Percentiles rank a stretch among this genome's conserved stretches.
Conservation (phyloP, 1,140 invertebrate species). For the Asbolus verrucosus region DNA sequence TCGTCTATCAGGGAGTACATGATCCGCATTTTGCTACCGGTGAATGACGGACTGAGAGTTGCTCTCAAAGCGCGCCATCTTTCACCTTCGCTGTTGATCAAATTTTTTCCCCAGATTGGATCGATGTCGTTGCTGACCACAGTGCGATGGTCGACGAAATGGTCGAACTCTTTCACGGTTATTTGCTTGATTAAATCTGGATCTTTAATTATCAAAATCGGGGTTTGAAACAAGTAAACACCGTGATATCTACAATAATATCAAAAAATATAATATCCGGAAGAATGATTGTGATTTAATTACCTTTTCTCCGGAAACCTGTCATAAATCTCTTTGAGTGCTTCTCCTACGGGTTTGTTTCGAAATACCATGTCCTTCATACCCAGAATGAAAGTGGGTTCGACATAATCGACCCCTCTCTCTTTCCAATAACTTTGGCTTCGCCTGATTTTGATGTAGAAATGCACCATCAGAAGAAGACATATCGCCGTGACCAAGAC, state of each 20-base stretch:
- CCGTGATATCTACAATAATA: slow-evolving; percentile 62
- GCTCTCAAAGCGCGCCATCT: slow-evolving; percentile 64
- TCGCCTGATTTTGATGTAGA: no score
- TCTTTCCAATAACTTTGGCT: no score
- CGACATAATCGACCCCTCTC: no score
- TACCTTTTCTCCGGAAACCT: no score
- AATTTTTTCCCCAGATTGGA: slow-evolving; percentile 68
- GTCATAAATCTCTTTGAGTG: no score
- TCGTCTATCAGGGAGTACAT: slow-evolving; percentile 61
- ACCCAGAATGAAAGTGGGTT: no score
- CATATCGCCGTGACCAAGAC: no score
- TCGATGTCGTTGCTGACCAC: slow-evolving; percentile 67
- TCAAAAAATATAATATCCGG: no score
- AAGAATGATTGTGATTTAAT: no score
- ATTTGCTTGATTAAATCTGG: slow-evolving; percentile 67
- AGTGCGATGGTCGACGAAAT: slow-evolving; percentile 66
- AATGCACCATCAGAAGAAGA: no score
- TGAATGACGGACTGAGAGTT: slow-evolving; percentile 64
- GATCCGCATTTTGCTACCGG: slow-evolving; percentile 63
- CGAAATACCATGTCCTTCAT: no score
- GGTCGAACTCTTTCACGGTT: slow-evolving; percentile 68
- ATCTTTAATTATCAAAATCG: slow-evolving; percentile 65
- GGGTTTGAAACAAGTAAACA: slow-evolving; percentile 65
- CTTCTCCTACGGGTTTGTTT: no score
- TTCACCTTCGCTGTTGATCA: slow-evolving; percentile 68